Percentiles rank a stretch among this genome's conserved stretches.
These are phyloP conservation scores for Plectus sambesii DNA, from an alignment of 1,140 invertebrate species.

Conservation along the genomic window DNA sequence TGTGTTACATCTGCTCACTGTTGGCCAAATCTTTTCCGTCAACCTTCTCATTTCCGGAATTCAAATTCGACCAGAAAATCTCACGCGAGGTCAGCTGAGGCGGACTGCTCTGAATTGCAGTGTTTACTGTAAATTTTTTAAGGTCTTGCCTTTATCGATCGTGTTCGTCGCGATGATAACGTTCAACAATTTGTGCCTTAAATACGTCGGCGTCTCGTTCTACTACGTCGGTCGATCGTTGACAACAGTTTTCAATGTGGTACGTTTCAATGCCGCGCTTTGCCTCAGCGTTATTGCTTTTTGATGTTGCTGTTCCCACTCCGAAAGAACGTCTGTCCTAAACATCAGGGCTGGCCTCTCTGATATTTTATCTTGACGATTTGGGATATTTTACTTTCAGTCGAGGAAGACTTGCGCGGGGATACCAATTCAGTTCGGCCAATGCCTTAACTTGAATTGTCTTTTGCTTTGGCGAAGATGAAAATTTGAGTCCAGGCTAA, in stretches of 20 bases:
- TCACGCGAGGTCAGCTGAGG: slow-evolving; percentile 49
- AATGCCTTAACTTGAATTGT: no score
- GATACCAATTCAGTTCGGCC: no score
- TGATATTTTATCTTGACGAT: no score
- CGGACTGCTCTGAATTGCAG: slow-evolving; percentile 16
- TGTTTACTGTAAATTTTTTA: no score
- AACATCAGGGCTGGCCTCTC: no score
- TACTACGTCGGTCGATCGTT: slow-evolving; percentile 93
- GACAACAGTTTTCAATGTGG: slow-evolving; percentile 96
- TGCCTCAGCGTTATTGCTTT: neutral
- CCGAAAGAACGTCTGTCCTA: no score
- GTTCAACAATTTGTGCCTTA: slow-evolving; percentile 90
- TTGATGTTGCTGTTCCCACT: slow-evolving; percentile 4
- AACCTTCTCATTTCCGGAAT: slow-evolving; percentile 50
- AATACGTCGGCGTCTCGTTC: slow-evolving; percentile 91
- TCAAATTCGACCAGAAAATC: slow-evolving; percentile 49
- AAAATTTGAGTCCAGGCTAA: no score
- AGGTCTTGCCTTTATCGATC: slow-evolving; percentile 80
- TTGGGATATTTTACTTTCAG: no score
- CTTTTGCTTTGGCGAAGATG: no score
- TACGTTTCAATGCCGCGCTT: slow-evolving; percentile 39
- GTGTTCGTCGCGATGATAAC: slow-evolving; percentile 91
- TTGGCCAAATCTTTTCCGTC: slow-evolving; percentile 51
- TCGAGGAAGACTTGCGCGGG: no score
- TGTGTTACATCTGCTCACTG: slow-evolving; percentile 62